A percentile compares a stretch with the other conserved stretches of the same genome.
These are phyloP conservation scores for Pherbina coryleti DNA, from an alignment of 2,888 invertebrate genomes.

Conservation along the genomic window DNA sequence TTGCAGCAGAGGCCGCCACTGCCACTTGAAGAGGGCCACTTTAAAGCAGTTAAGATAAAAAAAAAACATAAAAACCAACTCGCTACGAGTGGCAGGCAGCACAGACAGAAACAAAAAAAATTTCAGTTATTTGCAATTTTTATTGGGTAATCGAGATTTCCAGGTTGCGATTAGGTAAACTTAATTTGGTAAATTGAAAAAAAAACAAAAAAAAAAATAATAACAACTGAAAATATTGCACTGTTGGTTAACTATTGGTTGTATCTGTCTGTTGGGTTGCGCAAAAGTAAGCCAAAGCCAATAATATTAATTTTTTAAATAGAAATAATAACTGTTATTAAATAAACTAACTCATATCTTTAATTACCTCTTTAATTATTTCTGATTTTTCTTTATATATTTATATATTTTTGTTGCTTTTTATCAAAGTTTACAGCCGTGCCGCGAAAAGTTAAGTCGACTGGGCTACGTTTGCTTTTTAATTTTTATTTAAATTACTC, in stretches of 20 bases:
- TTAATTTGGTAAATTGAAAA: constrained; percentile 26
- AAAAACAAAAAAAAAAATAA: too few species aligned
- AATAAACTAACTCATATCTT: not conserved
- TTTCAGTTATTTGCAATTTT: constrained; percentile 37
- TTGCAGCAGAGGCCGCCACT: constrained; percentile 7
- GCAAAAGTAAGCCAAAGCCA: not conserved
- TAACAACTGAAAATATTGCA: not conserved
- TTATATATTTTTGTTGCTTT: too few species aligned
- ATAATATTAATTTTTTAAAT: not conserved
- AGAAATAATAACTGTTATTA: not conserved
- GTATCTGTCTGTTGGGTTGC: not conserved
- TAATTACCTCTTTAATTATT: too few species aligned
- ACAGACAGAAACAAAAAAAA: constrained; percentile 11
- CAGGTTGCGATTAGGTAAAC: constrained; percentile 25
- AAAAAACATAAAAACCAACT: too few species aligned
- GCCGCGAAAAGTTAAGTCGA: too few species aligned
- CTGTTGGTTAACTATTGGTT: not conserved
- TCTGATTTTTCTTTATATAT: too few species aligned
- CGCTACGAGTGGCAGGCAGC: not conserved
- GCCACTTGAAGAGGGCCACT: not conserved
- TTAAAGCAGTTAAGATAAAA: not conserved
- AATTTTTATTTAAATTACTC: too few species aligned
- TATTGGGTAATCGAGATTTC: constrained; percentile 36
- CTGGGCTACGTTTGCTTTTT: too few species aligned
- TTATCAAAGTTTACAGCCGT: too few species aligned